Base-by-base conservation (phyloP, 1,140 invertebrate genomes). In the Halesus radiatus region DNA sequence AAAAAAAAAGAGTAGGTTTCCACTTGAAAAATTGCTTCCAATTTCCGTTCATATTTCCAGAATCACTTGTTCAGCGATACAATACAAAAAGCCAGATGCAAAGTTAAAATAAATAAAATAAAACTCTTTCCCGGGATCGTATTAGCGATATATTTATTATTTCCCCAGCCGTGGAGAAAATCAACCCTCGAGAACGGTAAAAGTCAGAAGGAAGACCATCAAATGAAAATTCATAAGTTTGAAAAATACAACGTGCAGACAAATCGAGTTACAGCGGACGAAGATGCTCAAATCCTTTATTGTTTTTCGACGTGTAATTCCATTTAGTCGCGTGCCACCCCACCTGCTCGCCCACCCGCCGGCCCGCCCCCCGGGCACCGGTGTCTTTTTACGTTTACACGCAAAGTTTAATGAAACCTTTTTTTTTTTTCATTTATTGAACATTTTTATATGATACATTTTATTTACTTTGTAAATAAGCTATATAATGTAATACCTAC, bases 171-270 rank as follows among this genome's bases (percentile, higher is more conserved):
- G 45, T 15, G 18, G 26, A 72, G 45, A 72, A 22, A 72, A 72
- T 72, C 50, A 72, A 72, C 53, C 68, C 15, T 72, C 68, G 16
- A 50, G 10, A 29, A 53, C 15, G 10, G 50, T 20, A 52, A 26
- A 53, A 23, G 68, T 20, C 68, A 72, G 68, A 54, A 72, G 50
- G 50, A 72, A 72, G 68, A 72, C 68, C 26, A 53, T 72, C 26
- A 72, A 72, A 50, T 72, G 68, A 72, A 72, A 72, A 72, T 72
- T 72, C 68, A 54, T 72, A 72, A 72, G 68, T 72, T 72, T 72
- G 68, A 72, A 72, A 72, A 72, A 72, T 72, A 72, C 54, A 22
- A 72, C 68, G 68, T 50, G 45, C 68, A n/a, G n/a, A n/a, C n/a
- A 72, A 72, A 72, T 72, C 45, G 68, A 72, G 68, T 72, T 72